Conservation (phyloP, 30 jellyfish, hydroid and myxozoan species). For the Sanderia malayensis region DNA sequence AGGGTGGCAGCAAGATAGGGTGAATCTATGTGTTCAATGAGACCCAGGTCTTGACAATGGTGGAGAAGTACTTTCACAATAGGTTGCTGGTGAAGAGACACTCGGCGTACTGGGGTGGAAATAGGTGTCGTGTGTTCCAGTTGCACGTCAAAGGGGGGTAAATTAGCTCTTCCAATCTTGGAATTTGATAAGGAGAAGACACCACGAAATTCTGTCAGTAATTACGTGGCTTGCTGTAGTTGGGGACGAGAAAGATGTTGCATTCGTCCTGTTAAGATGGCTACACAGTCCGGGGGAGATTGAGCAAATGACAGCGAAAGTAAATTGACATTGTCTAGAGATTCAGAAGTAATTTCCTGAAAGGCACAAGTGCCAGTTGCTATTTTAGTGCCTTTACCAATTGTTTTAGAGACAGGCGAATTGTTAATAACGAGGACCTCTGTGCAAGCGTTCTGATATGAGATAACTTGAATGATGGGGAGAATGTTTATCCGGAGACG, state of each 20-base stretch:
- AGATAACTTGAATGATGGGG: neutral
- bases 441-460: neutral
- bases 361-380: constrained; percentile 12
- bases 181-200: constrained; percentile 6
- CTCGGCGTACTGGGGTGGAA: neutral
- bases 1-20: too few species aligned
- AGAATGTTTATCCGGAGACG: neutral
- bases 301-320: neutral
- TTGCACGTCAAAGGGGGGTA: neutral
- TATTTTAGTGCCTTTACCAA: constrained; percentile 17
- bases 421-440: neutral
- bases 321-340: neutral
- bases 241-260: constrained; percentile 15
- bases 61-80: neutral
- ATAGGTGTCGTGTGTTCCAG: neutral
- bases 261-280: neutral
- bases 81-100: neutral
- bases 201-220: constrained; percentile 7
- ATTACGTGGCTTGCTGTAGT: constrained; percentile 4
- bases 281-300: neutral
- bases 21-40: too few species aligned
- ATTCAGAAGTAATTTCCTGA: neutral
- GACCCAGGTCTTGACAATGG: too few species aligned
- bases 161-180: constrained; percentile 11
- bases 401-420: constrained; percentile 15